Evolutionary conservation across 2,888 invertebrate species (phyloP).

Genomic region (Hydrotaea cyrtoneurina): DNA sequence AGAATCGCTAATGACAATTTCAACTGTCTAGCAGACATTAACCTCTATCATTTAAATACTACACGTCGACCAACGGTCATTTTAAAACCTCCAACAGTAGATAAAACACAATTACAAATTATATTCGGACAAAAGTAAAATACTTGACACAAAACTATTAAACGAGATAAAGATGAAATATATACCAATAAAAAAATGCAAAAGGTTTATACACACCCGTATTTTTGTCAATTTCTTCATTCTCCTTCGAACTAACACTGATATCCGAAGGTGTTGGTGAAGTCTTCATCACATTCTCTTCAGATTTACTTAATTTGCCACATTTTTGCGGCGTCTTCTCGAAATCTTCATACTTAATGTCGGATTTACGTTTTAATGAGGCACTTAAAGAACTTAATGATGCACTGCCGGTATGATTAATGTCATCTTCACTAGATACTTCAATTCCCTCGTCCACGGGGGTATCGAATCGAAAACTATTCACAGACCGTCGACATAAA

Average conservation of each 20-base stretch:
- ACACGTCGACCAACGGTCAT: too few relatives aligned
- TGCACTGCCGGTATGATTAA: constrained; percentile 28
- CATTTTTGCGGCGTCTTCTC: constrained; percentile 61
- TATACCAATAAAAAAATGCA: too few relatives aligned
- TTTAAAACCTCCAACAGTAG: not conserved
- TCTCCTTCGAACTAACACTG: constrained; percentile 79
- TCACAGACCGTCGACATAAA: constrained; percentile 69
- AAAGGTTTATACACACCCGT: constrained; percentile 64
- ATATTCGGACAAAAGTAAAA: not conserved
- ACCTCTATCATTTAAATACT: too few relatives aligned
- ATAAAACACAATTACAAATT: too few relatives aligned
- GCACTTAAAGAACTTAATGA: constrained; percentile 32
- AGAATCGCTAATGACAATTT: too few relatives aligned
- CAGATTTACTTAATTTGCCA: constrained; percentile 62
- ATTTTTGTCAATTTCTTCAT: constrained; percentile 72
- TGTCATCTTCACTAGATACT: constrained; percentile 57
- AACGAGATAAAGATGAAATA: not conserved
- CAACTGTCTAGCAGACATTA: too few relatives aligned
- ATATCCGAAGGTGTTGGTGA: constrained; percentile 79
- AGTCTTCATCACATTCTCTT: constrained; percentile 69
- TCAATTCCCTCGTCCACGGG: constrained; percentile 49
- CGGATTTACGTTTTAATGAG: constrained; percentile 49
- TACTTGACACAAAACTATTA: not conserved
- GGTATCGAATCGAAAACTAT: constrained; percentile 68
- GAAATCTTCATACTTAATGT: constrained; percentile 46